These are phyloP conservation scores for Marronus borbonicus DNA, from an alignment of 2,888 invertebrate species.

Conservation along the genomic window DNA sequence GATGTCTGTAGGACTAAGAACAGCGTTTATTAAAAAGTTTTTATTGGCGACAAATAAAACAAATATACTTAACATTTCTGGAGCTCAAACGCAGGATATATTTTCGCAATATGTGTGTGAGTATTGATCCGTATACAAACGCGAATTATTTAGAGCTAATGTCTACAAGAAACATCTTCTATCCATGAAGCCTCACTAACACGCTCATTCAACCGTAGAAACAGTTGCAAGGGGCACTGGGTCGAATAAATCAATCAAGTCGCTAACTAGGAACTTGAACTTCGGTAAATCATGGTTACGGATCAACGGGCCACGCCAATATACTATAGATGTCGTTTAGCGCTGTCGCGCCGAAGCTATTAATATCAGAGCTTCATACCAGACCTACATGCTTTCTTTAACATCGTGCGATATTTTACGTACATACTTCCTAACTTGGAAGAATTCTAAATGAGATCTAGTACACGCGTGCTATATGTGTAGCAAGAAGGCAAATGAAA, in stretches of 20 bases:
- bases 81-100: too few relatives aligned
- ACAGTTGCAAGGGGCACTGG: conserved; percentile 47
- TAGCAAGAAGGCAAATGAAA: too few relatives aligned
- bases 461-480: too few relatives aligned
- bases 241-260: conserved; percentile 57
- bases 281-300: conserved; percentile 56
- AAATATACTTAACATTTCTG: too few relatives aligned
- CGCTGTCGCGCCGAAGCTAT: conserved; percentile 51
- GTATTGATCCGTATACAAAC: background rate
- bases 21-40: too few relatives aligned
- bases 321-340: conserved; percentile 51
- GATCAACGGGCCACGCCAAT: conserved; percentile 52
- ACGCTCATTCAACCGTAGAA: background rate
- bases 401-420: too few relatives aligned
- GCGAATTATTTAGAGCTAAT: background rate
- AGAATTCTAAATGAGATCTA: too few relatives aligned
- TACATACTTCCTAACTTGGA: too few relatives aligned
- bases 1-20: too few relatives aligned
- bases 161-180: background rate
- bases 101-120: too few relatives aligned
- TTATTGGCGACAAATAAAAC: too few relatives aligned
- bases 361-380: conserved; percentile 6
- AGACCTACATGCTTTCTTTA: too few relatives aligned
- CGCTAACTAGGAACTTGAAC: conserved; percentile 54
- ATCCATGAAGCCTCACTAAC: background rate